Evolutionary conservation across 2,888 invertebrate species (phyloP), one percentile per base, ranked within the genome.

Genomic region (Ochlodes sylvanus): DNA sequence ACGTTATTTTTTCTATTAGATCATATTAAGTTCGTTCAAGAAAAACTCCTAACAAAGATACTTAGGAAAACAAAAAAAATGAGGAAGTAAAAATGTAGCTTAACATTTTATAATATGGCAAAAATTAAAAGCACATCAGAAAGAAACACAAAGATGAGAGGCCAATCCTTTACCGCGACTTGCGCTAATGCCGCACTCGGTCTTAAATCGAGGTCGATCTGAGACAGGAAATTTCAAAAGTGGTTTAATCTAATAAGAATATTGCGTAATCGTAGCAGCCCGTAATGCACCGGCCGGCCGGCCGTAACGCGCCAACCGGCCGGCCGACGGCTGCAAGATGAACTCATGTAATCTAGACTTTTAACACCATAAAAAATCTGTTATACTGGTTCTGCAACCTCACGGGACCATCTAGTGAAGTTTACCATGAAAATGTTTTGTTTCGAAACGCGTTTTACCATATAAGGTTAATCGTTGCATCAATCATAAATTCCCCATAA

Each of bases 141-240:
- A 52, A 52, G 9, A 47, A 15, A n/a, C 42, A 34, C 56, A 47
- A 68, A 47, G 15, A 58, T 57, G 47, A 32, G 47, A n/a, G 10
- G 32, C 55, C 17, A 55, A 15, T 34, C 2, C 3, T 15, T 15
- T 34, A 27, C 55, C 34, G 55, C 34, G 54, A 32, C 10, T 34
- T 21, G 32, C 44, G 27, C 15, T 27, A 57, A 41, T 27, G 50
- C 57, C 52, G 21, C 47, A 38, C 15, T 27, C 41, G 10, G 52
- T 27, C 42, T 52, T 7, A 66, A 60, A 73, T 71, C 61, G 69
- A 71, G 72, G 69, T 70, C 70, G 70, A 21, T 65, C 32, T 55
- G 66, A 56, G 58, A 52, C 66, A 68, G 70, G 47, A 56, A 68
- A 55, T 73, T 72, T 70, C 69, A 68, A 72, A 70, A 72, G 68